Base-by-base conservation (phyloP, 2,888 invertebrate species). In the Harpalus rufipes region DNA sequence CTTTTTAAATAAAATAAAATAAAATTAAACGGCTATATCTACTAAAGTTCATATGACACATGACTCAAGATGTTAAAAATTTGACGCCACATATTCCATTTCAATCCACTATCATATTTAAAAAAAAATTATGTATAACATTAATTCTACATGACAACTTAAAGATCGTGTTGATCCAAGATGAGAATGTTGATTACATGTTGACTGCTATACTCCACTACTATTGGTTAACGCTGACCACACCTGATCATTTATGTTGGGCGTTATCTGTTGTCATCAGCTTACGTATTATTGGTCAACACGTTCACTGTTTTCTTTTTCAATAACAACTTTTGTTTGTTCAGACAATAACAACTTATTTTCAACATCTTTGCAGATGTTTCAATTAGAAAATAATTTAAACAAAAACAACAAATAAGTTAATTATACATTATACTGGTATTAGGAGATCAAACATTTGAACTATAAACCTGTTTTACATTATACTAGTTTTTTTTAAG, bases 191-290 rank as follows among this genome's bases (percentile, higher is more conserved):
- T 63, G 25, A 63, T 63, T 25, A 25, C 12, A 21, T 63, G 63
- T 61, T 18, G 59, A 12, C 63, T 68, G 12, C 7, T 25, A 2
- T 7, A 76, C 14, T 18, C 76, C 44, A 44, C 51, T 76, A n/a
- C 76, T 21, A 76, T 76, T 76, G 76, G 76, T 16, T 18, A 21
- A 51, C 56, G n/a, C n/a, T 76, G 51, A 56, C 76, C 76, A 76
- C 76, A 78, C 58, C 78, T 78, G 58, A 78, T 21, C 12, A 78
- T 78, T 51, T 58, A 32, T 25, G 32, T n/a, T 58, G 78, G 78
- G 78, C 78, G 78, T 78, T 78, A 78, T 78, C 78, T 78, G 10
- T 16, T 78, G n/a, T 58, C 78, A 78, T 78, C 78, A 18, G 18
- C 12, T n/a, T 25, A 8, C n/a, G 12, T 14, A 58, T 32, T 58